Base-by-base conservation (phyloP, 1,140 invertebrate genomes). In the Drosophila navojoa region DNA sequence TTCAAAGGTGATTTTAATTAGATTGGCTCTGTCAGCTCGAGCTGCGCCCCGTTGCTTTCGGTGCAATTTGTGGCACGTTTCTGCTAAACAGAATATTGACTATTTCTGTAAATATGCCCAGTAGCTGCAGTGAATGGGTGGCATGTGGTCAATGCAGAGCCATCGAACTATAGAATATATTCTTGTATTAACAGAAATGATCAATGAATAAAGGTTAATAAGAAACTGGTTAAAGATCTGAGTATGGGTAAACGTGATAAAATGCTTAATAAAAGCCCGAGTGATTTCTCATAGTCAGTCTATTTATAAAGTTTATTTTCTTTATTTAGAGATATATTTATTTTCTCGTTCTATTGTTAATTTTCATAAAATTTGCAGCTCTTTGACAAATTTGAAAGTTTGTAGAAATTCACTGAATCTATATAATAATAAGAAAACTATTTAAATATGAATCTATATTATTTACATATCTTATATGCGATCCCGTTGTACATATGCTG, bases 1-100 rank as follows among this genome's bases (percentile, higher is more conserved):
- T 81, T 79, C 54, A 53, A 79, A 86, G 81, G 81, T 86, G 82
- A 87, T 71, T 87, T 82, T 86, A 86, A 86, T 86, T 86, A 86
- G 79, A 86, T 79, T 82, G 79, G 25, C 53, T 63, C 53, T 68
- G 82, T 69, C 52, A 76, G 58, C 66, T 58, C 27, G 55, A 44
- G 71, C 40, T 58, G 38, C 40, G 29, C 44, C 75, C 75, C 64
- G 77, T 77, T 38, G 35, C 1, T 42, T 62, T 9, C 6, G 25
- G 25, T 22, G 71, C 49, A 47, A 81, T 79, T 64, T 84, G 44
- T 77, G 76, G 61, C 70, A 47, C 42, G 19, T 59, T 49, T 47
- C 32, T 9, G 25, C 54, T 72, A 45, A 72, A 68, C 16, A 76
- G 55, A 62, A 10, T 67, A 53, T 19, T 38, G 11, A 16, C 7